phyloP scores from a whole-genome alignment of 2,113 vertebrate genomes.

The Platysteira castanea region DNA sequence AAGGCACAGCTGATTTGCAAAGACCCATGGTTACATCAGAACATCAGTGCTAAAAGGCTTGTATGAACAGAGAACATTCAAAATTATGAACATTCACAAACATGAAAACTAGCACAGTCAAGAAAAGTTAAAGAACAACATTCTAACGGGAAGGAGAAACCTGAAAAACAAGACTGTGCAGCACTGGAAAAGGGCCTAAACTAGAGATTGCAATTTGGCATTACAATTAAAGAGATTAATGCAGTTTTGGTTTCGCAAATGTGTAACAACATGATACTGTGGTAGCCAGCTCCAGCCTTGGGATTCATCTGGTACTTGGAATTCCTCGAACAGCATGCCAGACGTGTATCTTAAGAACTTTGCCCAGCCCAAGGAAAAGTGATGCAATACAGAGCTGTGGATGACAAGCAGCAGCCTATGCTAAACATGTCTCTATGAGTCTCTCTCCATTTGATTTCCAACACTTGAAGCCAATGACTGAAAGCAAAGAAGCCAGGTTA shows the following conservation, averaged over 20 bases:
- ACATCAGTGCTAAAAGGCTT: neutral
- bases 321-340: neutral
- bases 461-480: neutral
- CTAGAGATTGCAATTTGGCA: neutral
- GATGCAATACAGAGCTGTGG: neutral
- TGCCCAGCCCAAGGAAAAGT: neutral
- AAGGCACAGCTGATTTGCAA: neutral
- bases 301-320: neutral
- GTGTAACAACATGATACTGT: neutral
- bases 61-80: neutral
- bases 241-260: conserved; percentile 17
- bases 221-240: neutral
- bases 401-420: neutral
- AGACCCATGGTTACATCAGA: neutral
- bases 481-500: neutral
- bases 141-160: neutral
- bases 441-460: neutral
- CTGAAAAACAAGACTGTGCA: neutral
- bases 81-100: neutral
- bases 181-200: neutral
- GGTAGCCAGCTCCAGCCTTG: neutral
- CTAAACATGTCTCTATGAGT: neutral
- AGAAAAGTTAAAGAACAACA: neutral
- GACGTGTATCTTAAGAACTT: neutral
- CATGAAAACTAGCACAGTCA: neutral